Evolutionary conservation across 2,888 invertebrate genomes (phyloP).

Genomic region (Amphipyra berbera): DNA sequence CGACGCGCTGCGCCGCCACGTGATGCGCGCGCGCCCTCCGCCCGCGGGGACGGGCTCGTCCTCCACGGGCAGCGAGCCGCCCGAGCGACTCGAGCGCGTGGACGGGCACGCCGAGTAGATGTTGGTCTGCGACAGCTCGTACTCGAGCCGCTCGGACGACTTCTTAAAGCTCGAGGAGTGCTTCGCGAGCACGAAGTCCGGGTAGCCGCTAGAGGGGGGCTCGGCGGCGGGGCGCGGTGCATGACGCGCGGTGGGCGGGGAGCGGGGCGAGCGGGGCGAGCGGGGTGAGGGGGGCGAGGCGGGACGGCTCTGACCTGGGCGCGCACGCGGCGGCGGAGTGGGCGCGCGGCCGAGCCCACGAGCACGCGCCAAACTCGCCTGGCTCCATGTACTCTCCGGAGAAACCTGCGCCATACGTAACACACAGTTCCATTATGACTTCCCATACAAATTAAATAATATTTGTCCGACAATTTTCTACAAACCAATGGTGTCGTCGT

Average conservation of each 20-base stretch:
- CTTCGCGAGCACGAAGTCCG: slow-evolving; percentile 84
- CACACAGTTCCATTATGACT: neutral
- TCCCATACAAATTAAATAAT: neutral
- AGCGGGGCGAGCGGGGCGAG: slow-evolving; percentile 59
- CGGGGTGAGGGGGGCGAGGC: slow-evolving; percentile 56
- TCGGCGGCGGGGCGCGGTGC: slow-evolving; percentile 74
- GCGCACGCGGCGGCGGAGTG: slow-evolving; percentile 87
- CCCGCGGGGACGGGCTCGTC: slow-evolving; percentile 47
- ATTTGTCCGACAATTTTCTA: slow-evolving; percentile 3
- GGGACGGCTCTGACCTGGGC: slow-evolving; percentile 62
- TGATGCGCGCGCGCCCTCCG: slow-evolving; percentile 67
- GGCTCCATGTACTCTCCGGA: slow-evolving; percentile 89
- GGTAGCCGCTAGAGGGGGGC: slow-evolving; percentile 83
- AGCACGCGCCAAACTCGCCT: slow-evolving; percentile 80
- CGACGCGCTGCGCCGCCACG: slow-evolving; percentile 95
- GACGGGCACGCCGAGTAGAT: slow-evolving; percentile 88
- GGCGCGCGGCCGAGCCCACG: slow-evolving; percentile 85
- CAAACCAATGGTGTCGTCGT: slow-evolving; percentile 89
- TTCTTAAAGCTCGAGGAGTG: slow-evolving; percentile 83
- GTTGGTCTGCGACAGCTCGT: slow-evolving; percentile 89
- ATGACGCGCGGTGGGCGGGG: slow-evolving; percentile 67
- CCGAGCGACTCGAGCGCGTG: slow-evolving; percentile 80
- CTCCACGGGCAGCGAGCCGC: slow-evolving; percentile 75
- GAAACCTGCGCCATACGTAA: slow-evolving; percentile 72
- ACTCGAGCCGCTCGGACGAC: slow-evolving; percentile 88